Percentiles rank a stretch among this genome's conserved stretches.
These are phyloP conservation scores for Clepsis dumicolana DNA, from an alignment of 2,888 invertebrate species.

Conservation along the genomic window DNA sequence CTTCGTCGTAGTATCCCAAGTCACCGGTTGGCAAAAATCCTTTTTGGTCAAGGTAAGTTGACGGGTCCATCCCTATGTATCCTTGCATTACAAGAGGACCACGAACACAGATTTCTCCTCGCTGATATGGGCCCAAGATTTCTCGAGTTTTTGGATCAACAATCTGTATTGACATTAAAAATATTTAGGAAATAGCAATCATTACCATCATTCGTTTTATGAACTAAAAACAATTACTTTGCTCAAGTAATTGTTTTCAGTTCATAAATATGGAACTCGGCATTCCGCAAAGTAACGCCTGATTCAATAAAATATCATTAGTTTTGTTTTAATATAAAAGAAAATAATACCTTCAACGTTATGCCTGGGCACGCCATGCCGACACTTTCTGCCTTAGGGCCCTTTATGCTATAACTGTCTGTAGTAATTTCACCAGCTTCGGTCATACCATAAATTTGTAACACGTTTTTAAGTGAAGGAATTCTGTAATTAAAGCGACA, in stretches of 20 bases:
- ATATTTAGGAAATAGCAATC: too few species aligned
- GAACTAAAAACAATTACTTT: too few species aligned
- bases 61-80: slow-evolving; percentile 11
- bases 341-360: slow-evolving; percentile 1
- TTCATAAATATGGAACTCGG: too few species aligned
- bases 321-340: too few species aligned
- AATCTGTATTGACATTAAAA: slow-evolving; percentile 1
- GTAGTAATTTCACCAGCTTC: background rate
- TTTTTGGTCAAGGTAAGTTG: slow-evolving; percentile 2
- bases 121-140: slow-evolving; percentile 22
- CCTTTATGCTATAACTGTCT: background rate
- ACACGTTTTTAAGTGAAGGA: background rate
- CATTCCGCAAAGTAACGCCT: too few species aligned
- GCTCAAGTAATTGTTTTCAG: too few species aligned
- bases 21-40: slow-evolving; percentile 20
- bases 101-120: slow-evolving; percentile 23
- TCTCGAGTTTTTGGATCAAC: slow-evolving; percentile 21
- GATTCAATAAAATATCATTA: too few species aligned
- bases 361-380: background rate
- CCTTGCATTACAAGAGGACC: slow-evolving; percentile 14
- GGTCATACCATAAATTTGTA: slow-evolving; percentile 8
- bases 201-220: too few species aligned
- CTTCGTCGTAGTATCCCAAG: slow-evolving; percentile 24
- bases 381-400: background rate
- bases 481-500: background rate